phyloP scores from a whole-genome alignment of 2,888 invertebrate species.

The Nomada hirtipes region DNA sequence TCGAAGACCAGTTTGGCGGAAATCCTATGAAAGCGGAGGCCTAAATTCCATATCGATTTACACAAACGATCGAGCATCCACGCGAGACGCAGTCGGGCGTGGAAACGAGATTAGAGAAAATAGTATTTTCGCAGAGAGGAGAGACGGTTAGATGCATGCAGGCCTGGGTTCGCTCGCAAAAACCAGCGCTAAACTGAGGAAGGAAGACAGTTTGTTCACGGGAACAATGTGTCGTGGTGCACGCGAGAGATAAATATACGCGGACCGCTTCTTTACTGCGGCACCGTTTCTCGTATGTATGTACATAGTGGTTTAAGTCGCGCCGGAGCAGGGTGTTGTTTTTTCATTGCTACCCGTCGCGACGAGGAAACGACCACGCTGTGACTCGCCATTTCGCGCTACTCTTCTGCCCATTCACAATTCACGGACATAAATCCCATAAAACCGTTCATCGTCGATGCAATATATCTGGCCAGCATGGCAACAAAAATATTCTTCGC shows the following conservation, averaged over 20 bases:
- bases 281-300: not conserved
- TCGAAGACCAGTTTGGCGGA: too few species aligned
- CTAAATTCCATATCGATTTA: too few species aligned
- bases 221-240: constrained; percentile 25
- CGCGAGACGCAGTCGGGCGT: not conserved
- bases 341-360: not conserved
- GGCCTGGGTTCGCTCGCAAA: constrained; percentile 12
- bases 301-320: not conserved
- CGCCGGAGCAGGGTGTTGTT: not conserved
- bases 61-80: not conserved
- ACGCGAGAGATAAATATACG: not conserved
- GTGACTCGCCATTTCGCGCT: too few species aligned
- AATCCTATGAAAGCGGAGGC: too few species aligned
- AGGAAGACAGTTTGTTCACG: constrained; percentile 13
- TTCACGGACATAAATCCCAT: too few species aligned
- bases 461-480: too few species aligned
- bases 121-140: too few species aligned
- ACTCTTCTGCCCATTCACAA: too few species aligned
- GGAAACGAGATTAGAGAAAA: too few species aligned
- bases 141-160: not conserved
- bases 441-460: too few species aligned
- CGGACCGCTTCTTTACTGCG: not conserved
- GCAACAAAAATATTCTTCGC: too few species aligned
- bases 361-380: not conserved
- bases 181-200: constrained; percentile 9